Percentiles rank a stretch among this genome's conserved stretches.
phyloP scores from a whole-genome alignment of 2,113 vertebrate species.

The Columba livia region DNA sequence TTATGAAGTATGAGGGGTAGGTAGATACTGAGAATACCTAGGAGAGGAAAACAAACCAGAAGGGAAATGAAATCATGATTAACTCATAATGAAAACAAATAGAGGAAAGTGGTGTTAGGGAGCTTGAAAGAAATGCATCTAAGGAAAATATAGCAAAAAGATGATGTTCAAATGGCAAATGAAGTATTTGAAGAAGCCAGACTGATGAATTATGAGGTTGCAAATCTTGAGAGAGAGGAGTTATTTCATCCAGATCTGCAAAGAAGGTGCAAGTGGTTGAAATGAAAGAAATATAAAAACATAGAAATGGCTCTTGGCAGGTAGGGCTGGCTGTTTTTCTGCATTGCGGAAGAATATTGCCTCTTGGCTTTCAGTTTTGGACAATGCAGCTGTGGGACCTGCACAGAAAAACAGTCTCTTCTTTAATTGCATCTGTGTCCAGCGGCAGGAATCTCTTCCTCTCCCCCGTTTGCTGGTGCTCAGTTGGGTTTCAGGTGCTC shows the following conservation, averaged over 20 bases:
- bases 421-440: neutral
- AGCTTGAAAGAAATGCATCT: neutral
- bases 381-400: neutral
- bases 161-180: neutral
- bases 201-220: neutral
- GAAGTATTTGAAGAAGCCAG: neutral
- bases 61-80: neutral
- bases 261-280: neutral
- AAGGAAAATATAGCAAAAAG: neutral
- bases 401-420: neutral
- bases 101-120: neutral
- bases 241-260: neutral
- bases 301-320: neutral
- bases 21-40: neutral
- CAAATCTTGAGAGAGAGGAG: neutral
- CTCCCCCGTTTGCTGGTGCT: neutral
- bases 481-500: neutral
- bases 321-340: neutral
- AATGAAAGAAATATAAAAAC: neutral
- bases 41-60: neutral
- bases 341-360: neutral
- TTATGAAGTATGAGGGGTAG: neutral
- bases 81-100: neutral
- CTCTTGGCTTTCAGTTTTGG: neutral
- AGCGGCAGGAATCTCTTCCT: neutral